Percentiles rank a stretch among this genome's conserved stretches.
These are phyloP conservation scores for Eristalis arbustorum DNA, from an alignment of 2,888 invertebrate species.

Conservation along the genomic window DNA sequence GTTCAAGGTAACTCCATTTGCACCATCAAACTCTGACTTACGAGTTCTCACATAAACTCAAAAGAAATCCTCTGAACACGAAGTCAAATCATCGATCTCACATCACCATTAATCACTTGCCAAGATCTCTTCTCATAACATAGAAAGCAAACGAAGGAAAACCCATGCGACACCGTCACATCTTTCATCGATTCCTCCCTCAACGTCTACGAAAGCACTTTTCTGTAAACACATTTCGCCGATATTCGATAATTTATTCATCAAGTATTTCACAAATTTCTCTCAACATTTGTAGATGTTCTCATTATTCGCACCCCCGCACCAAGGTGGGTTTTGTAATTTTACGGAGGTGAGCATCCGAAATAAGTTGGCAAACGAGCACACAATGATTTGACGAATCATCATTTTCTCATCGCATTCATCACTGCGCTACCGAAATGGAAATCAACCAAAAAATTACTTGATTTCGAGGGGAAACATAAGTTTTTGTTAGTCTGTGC, in stretches of 20 bases:
- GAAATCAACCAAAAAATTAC: not conserved
- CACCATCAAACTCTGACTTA: too few species aligned
- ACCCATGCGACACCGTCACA: not conserved
- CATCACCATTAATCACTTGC: not conserved
- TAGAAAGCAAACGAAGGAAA: not conserved
- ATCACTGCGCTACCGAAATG: not conserved
- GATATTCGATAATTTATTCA: not conserved
- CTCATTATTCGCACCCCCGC: not conserved
- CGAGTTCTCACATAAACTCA: not conserved
- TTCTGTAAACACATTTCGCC: not conserved
- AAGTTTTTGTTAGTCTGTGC: not conserved
- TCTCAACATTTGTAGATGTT: not conserved
- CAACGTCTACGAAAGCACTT: not conserved
- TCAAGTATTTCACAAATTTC: not conserved
- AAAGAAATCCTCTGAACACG: not conserved
- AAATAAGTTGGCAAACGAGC: not conserved
- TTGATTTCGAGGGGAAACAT: not conserved
- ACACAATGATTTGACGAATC: not conserved
- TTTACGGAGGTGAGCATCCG: not conserved
- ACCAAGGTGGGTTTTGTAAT: not conserved
- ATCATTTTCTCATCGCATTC: not conserved
- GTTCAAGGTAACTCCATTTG: too few species aligned
- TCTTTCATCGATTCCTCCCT: not conserved
- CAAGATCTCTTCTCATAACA: not conserved
- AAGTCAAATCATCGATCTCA: not conserved